Evolutionary conservation across 2,797 vertebrate species (phyloP).

Genomic region (Pipistrellus pygmaeus): DNA sequence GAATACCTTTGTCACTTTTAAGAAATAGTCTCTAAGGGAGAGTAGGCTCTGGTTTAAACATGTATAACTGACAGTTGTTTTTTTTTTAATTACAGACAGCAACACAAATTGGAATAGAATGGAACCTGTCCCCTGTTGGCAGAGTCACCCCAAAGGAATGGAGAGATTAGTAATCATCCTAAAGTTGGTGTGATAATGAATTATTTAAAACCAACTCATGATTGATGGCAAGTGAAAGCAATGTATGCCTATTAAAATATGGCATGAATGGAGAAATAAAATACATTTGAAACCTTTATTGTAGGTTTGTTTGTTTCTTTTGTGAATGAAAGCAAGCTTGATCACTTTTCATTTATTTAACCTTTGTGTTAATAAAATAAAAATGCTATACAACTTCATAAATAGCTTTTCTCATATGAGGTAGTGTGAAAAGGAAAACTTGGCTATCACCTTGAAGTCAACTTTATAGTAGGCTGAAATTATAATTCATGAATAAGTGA

Average conservation of each 20-base stretch:
- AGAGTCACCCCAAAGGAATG: slow-evolving; percentile 88
- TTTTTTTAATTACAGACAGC: slow-evolving; percentile 83
- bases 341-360: slow-evolving; percentile 58
- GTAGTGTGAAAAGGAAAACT: slow-evolving; percentile 38
- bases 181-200: slow-evolving; percentile 53
- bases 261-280: slow-evolving; percentile 87
- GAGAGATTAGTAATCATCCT: slow-evolving; percentile 80
- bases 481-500: not conserved
- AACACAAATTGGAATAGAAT: slow-evolving; percentile 85
- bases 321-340: slow-evolving; percentile 60
- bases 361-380: slow-evolving; percentile 54
- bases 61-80: slow-evolving; percentile 62
- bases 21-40: slow-evolving; percentile 50
- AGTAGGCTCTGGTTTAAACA: slow-evolving; percentile 52
- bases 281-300: slow-evolving; percentile 72
- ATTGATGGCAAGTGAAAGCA: slow-evolving; percentile 58
- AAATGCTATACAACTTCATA: slow-evolving; percentile 32
- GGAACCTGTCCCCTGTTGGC: slow-evolving; percentile 89
- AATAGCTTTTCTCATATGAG: slow-evolving; percentile 43
- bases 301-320: not conserved
- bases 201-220: slow-evolving; percentile 68
- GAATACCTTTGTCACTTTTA: slow-evolving; percentile 60
- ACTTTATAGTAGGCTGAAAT: slow-evolving; percentile 41
- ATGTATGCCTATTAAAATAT: slow-evolving; percentile 68
- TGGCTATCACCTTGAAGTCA: slow-evolving; percentile 12